Base-by-base conservation (phyloP, 2,888 invertebrate species). In the Lycocerus yunnanus region DNA sequence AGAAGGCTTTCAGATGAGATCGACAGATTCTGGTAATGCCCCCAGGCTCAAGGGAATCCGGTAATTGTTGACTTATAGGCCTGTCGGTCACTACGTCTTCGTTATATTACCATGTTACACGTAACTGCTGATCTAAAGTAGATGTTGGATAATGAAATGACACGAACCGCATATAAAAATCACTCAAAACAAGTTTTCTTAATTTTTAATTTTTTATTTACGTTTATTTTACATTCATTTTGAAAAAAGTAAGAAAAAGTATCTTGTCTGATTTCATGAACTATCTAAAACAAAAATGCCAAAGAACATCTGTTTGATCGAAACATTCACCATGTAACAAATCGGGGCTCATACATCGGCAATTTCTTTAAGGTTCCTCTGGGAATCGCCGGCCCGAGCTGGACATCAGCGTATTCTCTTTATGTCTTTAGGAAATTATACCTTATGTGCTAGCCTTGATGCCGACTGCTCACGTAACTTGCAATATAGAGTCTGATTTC, bases 361-460 rank as follows among this genome's bases (percentile, higher is more conserved):
- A 85, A 87, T 87, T 87, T 87, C 86, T 87, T 86, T 86, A 86
- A 85, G 84, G 85, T 81, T 85, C 87, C 86, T 86, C 72, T 15
- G 76, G 73, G 74, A 77, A 66, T 24, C 72, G 71, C 71, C 71
- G 73, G 77, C 83, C 82, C 80, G 81, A 82, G 84, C 84, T 81
- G 86, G 86, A 86, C 86, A 86, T 86, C 85, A 85, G 84, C 85
- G 86, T 86, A 86, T 86, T 86, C 87, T 86, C 86, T 86, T 86
- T 86, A 86, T 86, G 86, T 85, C 84, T 82, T 82, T 83, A 83
- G 84, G 85, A 87, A 86, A 86, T 86, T 86, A 86, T 87, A 86
- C 87, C 85, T 86, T 84, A 86, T 85, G 86, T 82, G 82, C 83
- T 82, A 82, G 81, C 84, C 82, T 79, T 77, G 80, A 79, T 78